A percentile compares a stretch with the other conserved stretches of the same genome.
Conservation (phyloP, 2,113 vertebrate genomes). For the Embiotoca jacksoni region DNA sequence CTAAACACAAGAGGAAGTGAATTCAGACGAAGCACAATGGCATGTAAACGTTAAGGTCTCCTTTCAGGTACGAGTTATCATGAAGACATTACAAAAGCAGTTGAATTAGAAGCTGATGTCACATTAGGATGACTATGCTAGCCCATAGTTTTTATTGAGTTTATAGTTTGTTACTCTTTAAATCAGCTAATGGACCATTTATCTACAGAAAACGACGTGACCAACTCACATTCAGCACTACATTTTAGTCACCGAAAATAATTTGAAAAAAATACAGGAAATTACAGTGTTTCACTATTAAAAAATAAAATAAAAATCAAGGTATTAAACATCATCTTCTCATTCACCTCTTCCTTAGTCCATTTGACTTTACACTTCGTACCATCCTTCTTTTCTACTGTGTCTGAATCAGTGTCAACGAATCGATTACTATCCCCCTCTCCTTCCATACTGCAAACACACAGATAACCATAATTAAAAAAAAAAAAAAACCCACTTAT, state of each 20-base stretch:
- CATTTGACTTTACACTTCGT: constrained; percentile 87
- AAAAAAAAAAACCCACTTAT: not conserved
- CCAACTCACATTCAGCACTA: not conserved
- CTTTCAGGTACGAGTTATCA: not conserved
- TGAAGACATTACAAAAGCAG: not conserved
- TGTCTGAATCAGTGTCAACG: constrained; percentile 85
- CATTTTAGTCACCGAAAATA: not conserved
- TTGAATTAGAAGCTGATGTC: not conserved
- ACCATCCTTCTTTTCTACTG: constrained; percentile 82
- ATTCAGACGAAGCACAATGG: not conserved
- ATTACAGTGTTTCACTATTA: too few species aligned
- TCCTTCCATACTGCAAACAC: constrained; percentile 80
- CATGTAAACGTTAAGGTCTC: not conserved
- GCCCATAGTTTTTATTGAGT: not conserved
- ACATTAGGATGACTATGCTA: not conserved
- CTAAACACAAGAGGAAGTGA: constrained; percentile 76
- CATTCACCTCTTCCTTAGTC: constrained; percentile 89
- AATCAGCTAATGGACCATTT: not conserved
- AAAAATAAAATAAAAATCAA: too few species aligned
- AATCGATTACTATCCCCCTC: constrained; percentile 78
- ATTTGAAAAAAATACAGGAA: not conserved
- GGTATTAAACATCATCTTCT: not conserved
- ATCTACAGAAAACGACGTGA: not conserved
- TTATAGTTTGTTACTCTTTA: not conserved
- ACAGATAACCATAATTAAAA: not conserved